Conservation (phyloP, 2,888 invertebrate species). For the Pogonocherus hispidulus region DNA sequence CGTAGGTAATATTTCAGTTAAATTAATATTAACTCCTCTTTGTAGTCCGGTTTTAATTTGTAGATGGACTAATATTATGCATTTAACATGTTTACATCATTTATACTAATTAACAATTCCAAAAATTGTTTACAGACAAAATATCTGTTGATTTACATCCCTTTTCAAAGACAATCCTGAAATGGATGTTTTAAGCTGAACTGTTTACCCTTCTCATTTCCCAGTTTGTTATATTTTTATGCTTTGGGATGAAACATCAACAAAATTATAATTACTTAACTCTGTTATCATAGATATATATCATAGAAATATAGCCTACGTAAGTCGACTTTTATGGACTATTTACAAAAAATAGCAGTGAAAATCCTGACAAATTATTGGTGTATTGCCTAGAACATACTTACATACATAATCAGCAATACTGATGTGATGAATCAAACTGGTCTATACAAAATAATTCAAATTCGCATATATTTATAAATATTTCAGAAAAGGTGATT, state of each 20-base stretch:
- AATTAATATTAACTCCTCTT: not conserved
- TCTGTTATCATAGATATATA: too few species aligned
- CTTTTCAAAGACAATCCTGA: not conserved
- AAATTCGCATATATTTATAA: too few species aligned
- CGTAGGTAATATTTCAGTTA: too few species aligned
- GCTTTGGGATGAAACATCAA: not conserved
- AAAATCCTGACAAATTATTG: too few species aligned
- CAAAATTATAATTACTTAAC: not conserved
- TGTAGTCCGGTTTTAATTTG: not conserved
- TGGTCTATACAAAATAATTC: too few species aligned
- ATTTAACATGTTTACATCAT: not conserved
- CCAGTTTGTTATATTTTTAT: not conserved
- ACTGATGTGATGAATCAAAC: too few species aligned
- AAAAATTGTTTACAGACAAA: not conserved
- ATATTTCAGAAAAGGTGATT: too few species aligned
- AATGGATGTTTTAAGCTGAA: not conserved
- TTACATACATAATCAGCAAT: too few species aligned
- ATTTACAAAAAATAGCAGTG: too few species aligned
- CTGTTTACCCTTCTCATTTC: not conserved
- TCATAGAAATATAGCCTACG: too few species aligned
- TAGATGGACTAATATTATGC: not conserved
- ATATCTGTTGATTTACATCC: not conserved
- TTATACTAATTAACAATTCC: not conserved
- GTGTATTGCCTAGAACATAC: too few species aligned
- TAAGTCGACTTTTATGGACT: too few species aligned